These are phyloP conservation scores for Trichonephila inaurata DNA, from an alignment of 1,140 invertebrate genomes.

Conservation along the genomic window DNA sequence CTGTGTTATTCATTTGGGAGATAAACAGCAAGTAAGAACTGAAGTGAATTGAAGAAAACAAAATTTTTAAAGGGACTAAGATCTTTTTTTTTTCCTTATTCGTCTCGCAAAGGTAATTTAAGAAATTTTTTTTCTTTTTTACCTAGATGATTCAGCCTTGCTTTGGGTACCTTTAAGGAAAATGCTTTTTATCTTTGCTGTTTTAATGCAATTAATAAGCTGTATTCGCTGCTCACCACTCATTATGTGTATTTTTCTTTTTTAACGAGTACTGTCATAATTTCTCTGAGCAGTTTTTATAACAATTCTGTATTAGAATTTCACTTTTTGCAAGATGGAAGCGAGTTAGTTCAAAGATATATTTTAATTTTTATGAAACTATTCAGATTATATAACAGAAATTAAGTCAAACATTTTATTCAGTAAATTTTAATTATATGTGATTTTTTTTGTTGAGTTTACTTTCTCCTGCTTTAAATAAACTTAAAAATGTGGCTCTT, in stretches of 20 bases:
- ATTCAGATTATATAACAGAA: not conserved
- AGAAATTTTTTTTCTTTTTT: not conserved
- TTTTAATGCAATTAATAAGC: conserved; percentile 20
- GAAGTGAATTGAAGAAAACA: not conserved
- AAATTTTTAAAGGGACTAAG: not conserved
- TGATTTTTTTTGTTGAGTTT: not conserved
- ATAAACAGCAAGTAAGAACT: not conserved
- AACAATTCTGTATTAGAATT: too few species aligned
- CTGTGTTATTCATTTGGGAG: not conserved
- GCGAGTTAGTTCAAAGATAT: too few species aligned
- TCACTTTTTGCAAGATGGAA: too few species aligned
- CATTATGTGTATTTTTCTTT: too few species aligned
- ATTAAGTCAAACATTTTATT: not conserved
- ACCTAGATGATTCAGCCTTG: not conserved
- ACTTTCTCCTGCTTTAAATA: too few species aligned
- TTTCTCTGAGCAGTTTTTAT: too few species aligned
- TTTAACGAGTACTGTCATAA: too few species aligned
- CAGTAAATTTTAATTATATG: not conserved
- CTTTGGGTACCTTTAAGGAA: not conserved
- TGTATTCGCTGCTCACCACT: not conserved
- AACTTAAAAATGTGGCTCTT: too few species aligned
- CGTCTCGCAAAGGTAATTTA: not conserved
- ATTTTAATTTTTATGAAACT: not conserved
- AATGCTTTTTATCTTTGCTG: not conserved
- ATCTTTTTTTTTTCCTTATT: not conserved